Conservation (phyloP, 2,113 vertebrate species). For the Pelecanus crispus region DNA sequence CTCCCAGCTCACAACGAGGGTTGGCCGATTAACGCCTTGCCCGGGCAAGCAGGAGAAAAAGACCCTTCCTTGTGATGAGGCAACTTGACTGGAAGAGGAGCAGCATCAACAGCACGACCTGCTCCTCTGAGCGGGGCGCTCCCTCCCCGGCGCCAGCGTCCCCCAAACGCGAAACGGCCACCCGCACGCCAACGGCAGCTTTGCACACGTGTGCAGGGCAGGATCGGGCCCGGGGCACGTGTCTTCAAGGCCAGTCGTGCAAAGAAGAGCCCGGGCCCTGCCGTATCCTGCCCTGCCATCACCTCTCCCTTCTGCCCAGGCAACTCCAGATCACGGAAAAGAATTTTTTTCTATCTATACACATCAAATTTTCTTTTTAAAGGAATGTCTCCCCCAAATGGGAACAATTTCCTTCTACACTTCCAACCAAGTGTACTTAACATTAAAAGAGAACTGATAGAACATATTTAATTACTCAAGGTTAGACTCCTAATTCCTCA, state of each 20-base stretch:
- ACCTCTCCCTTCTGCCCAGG: slow-evolving; percentile 8
- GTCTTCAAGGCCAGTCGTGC: background rate
- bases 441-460: slow-evolving; percentile 82
- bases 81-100: background rate
- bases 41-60: background rate
- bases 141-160: rapidly evolving
- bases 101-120: background rate
- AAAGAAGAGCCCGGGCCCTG: background rate
- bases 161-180: background rate
- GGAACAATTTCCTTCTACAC: slow-evolving; percentile 76
- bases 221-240: rapidly evolving
- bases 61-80: background rate
- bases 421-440: slow-evolving; percentile 84
- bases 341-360: background rate
- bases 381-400: slow-evolving; percentile 79
- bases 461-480: slow-evolving; percentile 87
- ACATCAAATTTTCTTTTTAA: slow-evolving; percentile 42
- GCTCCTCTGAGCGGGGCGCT: background rate
- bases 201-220: background rate
- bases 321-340: background rate
- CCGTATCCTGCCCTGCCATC: background rate
- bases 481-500: slow-evolving; percentile 86
- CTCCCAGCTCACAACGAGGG: background rate
- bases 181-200: background rate
- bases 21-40: background rate